Evolutionary conservation across 2,113 vertebrate species (phyloP), one percentile per base, ranked within the genome.

Genomic region (Psettodes erumei): DNA sequence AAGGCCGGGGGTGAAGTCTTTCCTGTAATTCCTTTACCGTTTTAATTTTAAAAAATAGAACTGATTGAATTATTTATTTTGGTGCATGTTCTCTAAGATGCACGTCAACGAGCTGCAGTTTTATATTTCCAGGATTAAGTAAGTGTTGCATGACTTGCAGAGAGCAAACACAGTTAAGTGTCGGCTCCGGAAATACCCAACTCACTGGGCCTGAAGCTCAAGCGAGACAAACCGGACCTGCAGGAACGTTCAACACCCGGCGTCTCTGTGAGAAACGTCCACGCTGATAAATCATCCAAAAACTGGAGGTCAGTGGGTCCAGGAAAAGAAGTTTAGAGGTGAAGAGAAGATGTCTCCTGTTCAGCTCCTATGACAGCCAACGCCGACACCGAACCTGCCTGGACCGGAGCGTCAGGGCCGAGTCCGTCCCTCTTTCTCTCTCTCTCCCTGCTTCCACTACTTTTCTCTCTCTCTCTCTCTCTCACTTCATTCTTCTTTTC

Each of bases 151-250:
- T 8, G 5, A 63, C 58, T 23, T 54, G 32, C 59, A 53, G 55
- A 56, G 3, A 18, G 4, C 15, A 32, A 48, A 32, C 12, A 60
- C 64, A 77, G 40, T 42, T 2, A 15, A 8, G 43, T n/a, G 43
- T 21, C 6, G 21, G 18, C 19, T 47, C n/a, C n/a, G 85, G 56
- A 81, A 84, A 74, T 62, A 32, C 73, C 74, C 32, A 0, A 55
- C 43, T 61, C 70, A 38, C 23, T 18, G 5, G 43, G 37, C n/a
- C n/a, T 28, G 1, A 12, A 53, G 47, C 67, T 45, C 7, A 2
- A 2, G 51, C 5, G 43, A n/a, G 43, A 47, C 43, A 8, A n/a
- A n/a, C 43, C 7, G 7, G 43, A 6, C 43, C 43, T 8, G 19
- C 5, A 37, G 16, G 30, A 25, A 37, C 18, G 3, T 23, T 32